Evolutionary conservation across 2,888 invertebrate genomes (phyloP).

Genomic region (Thereva nobilitata): DNA sequence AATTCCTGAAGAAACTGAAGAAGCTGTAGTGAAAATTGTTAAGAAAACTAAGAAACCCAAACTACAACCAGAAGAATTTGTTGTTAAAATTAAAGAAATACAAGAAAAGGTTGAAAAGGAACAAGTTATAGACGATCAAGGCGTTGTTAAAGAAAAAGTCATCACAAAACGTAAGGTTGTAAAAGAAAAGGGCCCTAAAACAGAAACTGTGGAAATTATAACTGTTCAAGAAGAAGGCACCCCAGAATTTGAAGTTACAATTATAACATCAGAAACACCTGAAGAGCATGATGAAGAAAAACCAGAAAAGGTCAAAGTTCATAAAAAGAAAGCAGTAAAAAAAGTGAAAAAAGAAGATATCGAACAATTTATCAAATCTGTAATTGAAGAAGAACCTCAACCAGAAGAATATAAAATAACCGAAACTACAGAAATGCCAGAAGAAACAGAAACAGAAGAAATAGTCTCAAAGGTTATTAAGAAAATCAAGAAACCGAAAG

Average conservation of each 20-base stretch:
- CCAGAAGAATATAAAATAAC: slow-evolving; percentile 49
- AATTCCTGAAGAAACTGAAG: slow-evolving; percentile 10
- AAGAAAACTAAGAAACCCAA: slow-evolving; percentile 31
- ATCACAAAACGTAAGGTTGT: slow-evolving; percentile 54
- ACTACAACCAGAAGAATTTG: slow-evolving; percentile 47
- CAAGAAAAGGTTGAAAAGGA: slow-evolving; percentile 45
- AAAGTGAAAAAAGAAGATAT: slow-evolving; percentile 27
- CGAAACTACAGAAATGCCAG: no score
- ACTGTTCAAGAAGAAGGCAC: slow-evolving; percentile 55
- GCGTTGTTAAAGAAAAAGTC: slow-evolving; percentile 50
- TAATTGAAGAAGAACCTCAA: slow-evolving; percentile 54
- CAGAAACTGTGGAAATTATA: slow-evolving; percentile 57
- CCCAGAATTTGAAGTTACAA: slow-evolving; percentile 57
- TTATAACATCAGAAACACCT: slow-evolving; percentile 53
- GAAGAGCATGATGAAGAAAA: slow-evolving; percentile 33
- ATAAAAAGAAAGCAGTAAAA: slow-evolving; percentile 25
- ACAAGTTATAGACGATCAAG: slow-evolving; percentile 47
- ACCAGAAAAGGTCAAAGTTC: slow-evolving; percentile 47
- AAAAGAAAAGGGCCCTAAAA: slow-evolving; percentile 56
- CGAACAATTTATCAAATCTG: slow-evolving; percentile 42
- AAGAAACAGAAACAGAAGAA: slow-evolving; percentile 44
- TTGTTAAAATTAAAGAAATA: slow-evolving; percentile 38
- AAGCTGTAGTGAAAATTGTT: slow-evolving; percentile 30
- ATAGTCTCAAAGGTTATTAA: slow-evolving; percentile 35
- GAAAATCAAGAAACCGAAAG: slow-evolving; percentile 21